phyloP scores from a whole-genome alignment of 2,113 vertebrate genomes.

The Rhinolophus sinicus region DNA sequence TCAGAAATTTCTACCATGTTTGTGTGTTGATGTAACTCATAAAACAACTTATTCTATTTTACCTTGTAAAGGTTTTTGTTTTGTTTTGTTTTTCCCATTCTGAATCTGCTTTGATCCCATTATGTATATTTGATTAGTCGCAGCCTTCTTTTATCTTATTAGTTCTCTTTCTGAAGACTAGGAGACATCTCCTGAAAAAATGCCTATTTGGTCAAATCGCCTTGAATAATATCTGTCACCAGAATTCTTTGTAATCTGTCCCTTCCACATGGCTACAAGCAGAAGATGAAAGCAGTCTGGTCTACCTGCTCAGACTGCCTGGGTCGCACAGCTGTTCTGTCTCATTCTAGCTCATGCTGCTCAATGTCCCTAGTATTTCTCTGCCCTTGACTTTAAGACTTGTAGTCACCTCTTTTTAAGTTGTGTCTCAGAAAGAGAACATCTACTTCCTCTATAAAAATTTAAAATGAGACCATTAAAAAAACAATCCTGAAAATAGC shows the following conservation, averaged over 20 bases:
- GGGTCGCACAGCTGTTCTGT: background rate
- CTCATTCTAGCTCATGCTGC: background rate
- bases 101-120: background rate
- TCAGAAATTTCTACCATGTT: background rate
- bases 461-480: background rate
- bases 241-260: background rate
- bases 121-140: background rate
- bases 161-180: background rate
- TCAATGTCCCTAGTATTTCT: background rate
- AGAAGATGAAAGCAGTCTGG: background rate
- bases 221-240: background rate
- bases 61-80: background rate
- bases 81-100: background rate
- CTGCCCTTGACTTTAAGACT: background rate
- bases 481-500: background rate
- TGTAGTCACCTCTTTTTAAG: background rate
- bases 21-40: background rate
- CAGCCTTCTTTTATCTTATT: background rate
- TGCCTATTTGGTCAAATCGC: background rate
- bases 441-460: background rate
- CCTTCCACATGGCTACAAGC: background rate
- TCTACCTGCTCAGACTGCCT: background rate
- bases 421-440: background rate
- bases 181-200: background rate
- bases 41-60: background rate